Evolutionary conservation across 2,113 vertebrate species (phyloP).

Genomic region (Callaeas wilsoni): DNA sequence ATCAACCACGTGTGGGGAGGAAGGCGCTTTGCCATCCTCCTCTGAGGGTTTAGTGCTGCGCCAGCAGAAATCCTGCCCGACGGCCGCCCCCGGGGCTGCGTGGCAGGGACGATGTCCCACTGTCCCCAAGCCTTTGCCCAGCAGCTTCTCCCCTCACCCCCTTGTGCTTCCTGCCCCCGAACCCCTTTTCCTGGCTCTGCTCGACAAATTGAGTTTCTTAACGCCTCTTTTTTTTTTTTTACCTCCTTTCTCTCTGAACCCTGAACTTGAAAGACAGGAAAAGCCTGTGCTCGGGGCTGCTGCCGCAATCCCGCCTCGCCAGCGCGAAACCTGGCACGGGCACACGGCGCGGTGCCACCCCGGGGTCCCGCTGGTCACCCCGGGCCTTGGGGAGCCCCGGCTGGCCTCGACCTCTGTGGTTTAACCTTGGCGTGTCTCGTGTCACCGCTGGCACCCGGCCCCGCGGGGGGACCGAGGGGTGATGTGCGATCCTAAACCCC

Average conservation of each 20-base stretch:
- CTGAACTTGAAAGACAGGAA: conserved; percentile 66
- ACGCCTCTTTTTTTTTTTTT: neutral
- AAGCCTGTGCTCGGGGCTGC: conserved; percentile 39
- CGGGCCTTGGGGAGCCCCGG: rapidly evolving
- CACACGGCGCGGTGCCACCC: neutral
- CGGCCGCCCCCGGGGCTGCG: neutral
- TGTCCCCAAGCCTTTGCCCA: rapidly evolving
- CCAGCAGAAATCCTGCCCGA: neutral
- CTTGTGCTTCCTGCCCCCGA: rapidly evolving
- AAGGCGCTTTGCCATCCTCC: neutral
- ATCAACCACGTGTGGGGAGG: rapidly evolving
- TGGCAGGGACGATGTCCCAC: neutral
- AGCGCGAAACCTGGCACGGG: conserved; percentile 12
- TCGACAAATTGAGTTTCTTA: neutral
- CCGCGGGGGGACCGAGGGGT: neutral
- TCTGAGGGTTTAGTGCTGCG: neutral
- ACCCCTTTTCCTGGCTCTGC: neutral
- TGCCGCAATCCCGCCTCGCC: neutral
- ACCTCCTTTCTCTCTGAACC: neutral
- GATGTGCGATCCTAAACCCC: neutral
- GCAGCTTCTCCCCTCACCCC: neutral
- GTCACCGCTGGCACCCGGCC: neutral
- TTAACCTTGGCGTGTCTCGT: neutral
- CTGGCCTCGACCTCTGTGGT: rapidly evolving
- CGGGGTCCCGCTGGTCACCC: rapidly evolving